Evolutionary conservation across 1,140 invertebrate species (phyloP), one percentile per base, ranked within the genome.

Genomic region (Drosophila virilis): DNA sequence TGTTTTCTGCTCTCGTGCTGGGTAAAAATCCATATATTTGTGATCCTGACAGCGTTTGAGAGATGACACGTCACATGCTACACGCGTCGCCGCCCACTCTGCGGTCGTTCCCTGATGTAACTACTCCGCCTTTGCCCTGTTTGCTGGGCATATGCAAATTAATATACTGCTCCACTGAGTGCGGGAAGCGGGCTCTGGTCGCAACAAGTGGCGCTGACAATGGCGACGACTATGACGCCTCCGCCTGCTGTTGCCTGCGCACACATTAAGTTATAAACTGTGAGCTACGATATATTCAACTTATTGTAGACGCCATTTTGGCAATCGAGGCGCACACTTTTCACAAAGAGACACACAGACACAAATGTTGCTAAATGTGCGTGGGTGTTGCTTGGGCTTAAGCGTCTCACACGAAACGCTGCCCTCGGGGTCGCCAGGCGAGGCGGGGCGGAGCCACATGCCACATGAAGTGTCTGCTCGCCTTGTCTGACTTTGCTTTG

Each of bases 291-390:
- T 51, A 50, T 65, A 66, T 64, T 32, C 51, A 73, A 85, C 71
- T 86, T 81, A 88, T 79, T 86, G 73, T 58, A 62, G 78, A 51
- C 71, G 74, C 71, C 68, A 88, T 76, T 86, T 83, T 75, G 78
- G 66, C 64, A 62, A 69, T 33, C 15, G n/a, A 40, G 35, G 17
- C 40, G n/a, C 8, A 60, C 40, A 10, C 59, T 40, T 59, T 17
- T 12, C 13, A 57, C 57, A 43, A 54, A 17, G 17, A 61, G 37
- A 59, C 17, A 43, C 8, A 10, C 43, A 74, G 46, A 57, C 33
- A 60, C 60, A 43, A 81, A 81, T 78, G 58, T 68, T 45, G 17
- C 65, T 62, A 74, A 74, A 70, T 52, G 59, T 9, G 74, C 62
- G 82, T 82, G 79, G 83, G 83, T 64, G 75, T 40, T 64, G 73